Evolutionary conservation across 2,888 invertebrate genomes (phyloP), one percentile per base, ranked within the genome.

Genomic region (Spilosoma lubricipeda): DNA sequence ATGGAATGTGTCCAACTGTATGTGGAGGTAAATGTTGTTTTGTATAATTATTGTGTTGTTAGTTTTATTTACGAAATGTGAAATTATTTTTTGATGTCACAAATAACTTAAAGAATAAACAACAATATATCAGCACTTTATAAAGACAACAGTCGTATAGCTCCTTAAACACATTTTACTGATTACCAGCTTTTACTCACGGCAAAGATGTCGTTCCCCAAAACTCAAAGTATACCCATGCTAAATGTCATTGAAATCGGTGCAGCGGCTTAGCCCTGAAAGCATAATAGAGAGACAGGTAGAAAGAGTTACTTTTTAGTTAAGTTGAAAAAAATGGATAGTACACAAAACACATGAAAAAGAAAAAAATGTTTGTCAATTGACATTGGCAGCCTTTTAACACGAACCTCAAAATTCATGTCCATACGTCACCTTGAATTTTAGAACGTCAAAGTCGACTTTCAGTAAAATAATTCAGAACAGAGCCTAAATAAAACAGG

Each of bases 401-500:
- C 42, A 18, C 11, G 23, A 42, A 23, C 36, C 33, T 65, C 27
- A 42, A 70, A 72, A 67, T 59, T 52, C 48, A 69, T 33, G 36
- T 56, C 42, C 74, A 59, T 70, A 59, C 20, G 70, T 33, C 71
- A 75, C 71, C 39, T 68, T 72, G 75, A 45, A 75, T 79, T 73
- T 73, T 69, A 66, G 42, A 70, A 56, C 70, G 70, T 73, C 67
- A 42, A 39, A 71, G 42, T 71, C 64, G 7, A 9, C 23, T 13
- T 20, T 69, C 70, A 65, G 3, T 77, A 70, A 75, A 74, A 75
- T 78, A 75, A 80, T 80, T 82, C 70, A 77, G 71, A 80, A 70
- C 75, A 74, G 76, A 76, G 76, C 77, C 80, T 76, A 67, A 77
- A 83, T 78, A 83, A 83, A 81, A 73, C 77, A 73, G 77, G 65